Evolutionary conservation across 2,888 invertebrate species (phyloP), one percentile per base, ranked within the genome.

Genomic region (Sabellastarte sp.): DNA sequence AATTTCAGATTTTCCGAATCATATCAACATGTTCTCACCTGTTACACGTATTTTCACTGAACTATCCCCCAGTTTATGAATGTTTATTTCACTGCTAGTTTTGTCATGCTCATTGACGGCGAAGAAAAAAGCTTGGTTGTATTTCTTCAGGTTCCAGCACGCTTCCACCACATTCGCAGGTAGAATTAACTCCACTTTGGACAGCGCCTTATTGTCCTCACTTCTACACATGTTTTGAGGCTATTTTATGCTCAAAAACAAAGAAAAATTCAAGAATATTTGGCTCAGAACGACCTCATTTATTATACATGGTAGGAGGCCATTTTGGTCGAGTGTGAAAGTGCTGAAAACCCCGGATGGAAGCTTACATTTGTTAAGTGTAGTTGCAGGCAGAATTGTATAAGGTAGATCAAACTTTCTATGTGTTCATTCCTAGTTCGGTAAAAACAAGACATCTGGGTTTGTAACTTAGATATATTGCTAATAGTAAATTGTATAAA

Each of bases 21-120:
- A n/a, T n/a, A n/a, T n/a, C n/a, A n/a, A n/a, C n/a, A n/a, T n/a
- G n/a, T n/a, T 59, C 66, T 15, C 53, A 66, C 66, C 66, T 28
- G 63, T 58, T 24, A 66, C 64, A 2, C 50, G 31, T 3, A 66
- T 64, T 33, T 55, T 55, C 3, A 67, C 63, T 31, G 67, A 67
- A 31, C 65, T 53, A 52, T 67, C 67, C 3, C 10, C 50, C 32
- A 56, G 65, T 53, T 65, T 67, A 28, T 57, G 32, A 28, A 67
- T n/a, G 15, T 60, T 60, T 32, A 67, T 67, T 57, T 67, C 67
- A 53, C 67, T 67, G 52, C 57, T 60, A 26, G 67, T 67, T 24
- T 53, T 58, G 33, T 65, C 67, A 5, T 59, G 59, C 15, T 52
- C 51, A 52, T 67, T 65, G 50, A 63, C 32, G 24, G 67, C 67